phyloP scores from a whole-genome alignment of 92 coral and sea anemone genomes.

The Heliopora coerulea region DNA sequence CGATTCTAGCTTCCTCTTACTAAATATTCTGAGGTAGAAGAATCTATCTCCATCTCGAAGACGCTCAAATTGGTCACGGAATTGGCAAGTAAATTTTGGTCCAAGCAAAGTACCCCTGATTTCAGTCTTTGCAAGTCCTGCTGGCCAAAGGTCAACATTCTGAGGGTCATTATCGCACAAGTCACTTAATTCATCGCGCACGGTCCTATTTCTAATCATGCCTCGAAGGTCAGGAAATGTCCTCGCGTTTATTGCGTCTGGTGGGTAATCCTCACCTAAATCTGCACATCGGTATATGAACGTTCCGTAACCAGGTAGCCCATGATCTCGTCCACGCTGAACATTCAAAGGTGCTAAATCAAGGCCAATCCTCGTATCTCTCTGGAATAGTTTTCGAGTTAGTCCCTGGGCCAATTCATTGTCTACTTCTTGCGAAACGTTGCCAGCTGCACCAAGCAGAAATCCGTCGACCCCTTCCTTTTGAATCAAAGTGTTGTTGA shows the following conservation, averaged over 20 bases:
- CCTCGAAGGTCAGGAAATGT: not conserved
- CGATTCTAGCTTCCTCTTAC: not conserved
- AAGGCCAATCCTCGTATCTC: slow-evolving; percentile 7
- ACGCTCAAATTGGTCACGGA: slow-evolving; percentile 23
- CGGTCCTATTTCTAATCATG: not conserved
- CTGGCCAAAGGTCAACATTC: slow-evolving; percentile 15
- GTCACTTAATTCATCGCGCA: not conserved
- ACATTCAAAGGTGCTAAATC: slow-evolving; percentile 32
- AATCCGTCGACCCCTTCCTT: not conserved
- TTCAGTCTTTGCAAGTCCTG: not conserved
- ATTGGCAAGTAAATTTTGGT: slow-evolving; percentile 24
- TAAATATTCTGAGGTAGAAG: not conserved
- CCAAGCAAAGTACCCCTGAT: slow-evolving; percentile 5
- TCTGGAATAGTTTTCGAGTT: slow-evolving; percentile 7
- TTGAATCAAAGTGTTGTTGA: slow-evolving; percentile 21
- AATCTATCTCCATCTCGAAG: slow-evolving; percentile 31
- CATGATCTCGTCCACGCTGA: slow-evolving; percentile 37
- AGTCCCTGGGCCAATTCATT: slow-evolving; percentile 18
- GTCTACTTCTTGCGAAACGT: slow-evolving; percentile 21
- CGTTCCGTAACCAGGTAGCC: slow-evolving; percentile 20
- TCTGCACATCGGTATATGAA: not conserved
- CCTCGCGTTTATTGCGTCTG: not conserved
- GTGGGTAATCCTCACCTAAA: not conserved
- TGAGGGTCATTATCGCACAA: slow-evolving; percentile 15
- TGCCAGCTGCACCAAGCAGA: slow-evolving; percentile 15